These are phyloP conservation scores for Maccullochella peelii DNA, from an alignment of 2,113 vertebrate genomes.

Conservation along the genomic window DNA sequence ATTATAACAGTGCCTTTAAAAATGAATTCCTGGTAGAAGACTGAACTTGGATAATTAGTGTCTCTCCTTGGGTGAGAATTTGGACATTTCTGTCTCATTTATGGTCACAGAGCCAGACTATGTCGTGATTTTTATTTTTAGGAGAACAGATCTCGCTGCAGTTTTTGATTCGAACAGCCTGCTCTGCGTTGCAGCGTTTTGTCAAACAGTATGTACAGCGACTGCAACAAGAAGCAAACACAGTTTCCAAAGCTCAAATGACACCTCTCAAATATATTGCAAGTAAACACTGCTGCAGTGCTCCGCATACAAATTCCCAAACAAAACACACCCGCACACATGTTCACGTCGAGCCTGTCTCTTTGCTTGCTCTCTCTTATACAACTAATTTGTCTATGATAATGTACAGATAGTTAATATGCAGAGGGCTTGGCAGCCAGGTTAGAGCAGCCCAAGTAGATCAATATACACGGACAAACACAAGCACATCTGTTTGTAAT, in stretches of 20 bases:
- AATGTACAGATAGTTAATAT: slow-evolving; percentile 27
- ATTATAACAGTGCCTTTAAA: background rate
- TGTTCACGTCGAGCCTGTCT: background rate
- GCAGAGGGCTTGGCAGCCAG: slow-evolving; percentile 10
- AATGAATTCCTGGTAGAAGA: background rate
- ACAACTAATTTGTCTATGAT: slow-evolving; percentile 2
- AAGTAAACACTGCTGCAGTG: slow-evolving; percentile 46
- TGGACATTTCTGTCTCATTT: background rate
- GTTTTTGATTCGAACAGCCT: slow-evolving; percentile 22
- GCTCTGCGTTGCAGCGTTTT: slow-evolving; percentile 40
- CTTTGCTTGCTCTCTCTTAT: background rate
- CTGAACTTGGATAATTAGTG: background rate
- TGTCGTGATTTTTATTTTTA: background rate
- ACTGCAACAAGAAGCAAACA: slow-evolving; percentile 49
- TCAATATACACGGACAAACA: slow-evolving; percentile 17
- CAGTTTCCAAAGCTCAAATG: slow-evolving; percentile 30
- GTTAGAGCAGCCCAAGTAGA: background rate
- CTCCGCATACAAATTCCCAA: slow-evolving; percentile 27
- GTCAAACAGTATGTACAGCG: slow-evolving; percentile 27
- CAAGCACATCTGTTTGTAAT: background rate
- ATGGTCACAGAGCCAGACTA: background rate
- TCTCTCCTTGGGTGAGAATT: background rate
- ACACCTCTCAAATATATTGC: slow-evolving; percentile 57
- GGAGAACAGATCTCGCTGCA: background rate
- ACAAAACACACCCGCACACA: background rate